Evolutionary conservation across 2,888 invertebrate species (phyloP).

Genomic region (Hyposoter didymator): DNA sequence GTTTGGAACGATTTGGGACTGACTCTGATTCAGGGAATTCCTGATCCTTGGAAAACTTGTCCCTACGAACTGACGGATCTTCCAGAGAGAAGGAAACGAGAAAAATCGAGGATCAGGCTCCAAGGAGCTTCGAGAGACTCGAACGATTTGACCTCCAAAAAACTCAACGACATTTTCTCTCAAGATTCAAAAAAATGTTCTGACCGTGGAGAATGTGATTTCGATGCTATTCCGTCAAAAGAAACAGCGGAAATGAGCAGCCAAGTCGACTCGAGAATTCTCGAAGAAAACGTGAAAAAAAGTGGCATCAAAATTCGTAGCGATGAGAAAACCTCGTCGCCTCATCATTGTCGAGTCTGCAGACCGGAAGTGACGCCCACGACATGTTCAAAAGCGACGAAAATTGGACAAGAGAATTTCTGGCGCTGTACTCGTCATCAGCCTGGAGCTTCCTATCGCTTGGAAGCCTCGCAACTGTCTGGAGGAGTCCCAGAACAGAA

Average conservation of each 20-base stretch:
- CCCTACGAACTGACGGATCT: neutral
- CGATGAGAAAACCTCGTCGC: neutral
- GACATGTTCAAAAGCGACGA: constrained; percentile 20
- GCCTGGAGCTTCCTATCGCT: constrained; percentile 57
- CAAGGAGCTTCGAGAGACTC: constrained; percentile 23
- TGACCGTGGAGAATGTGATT: neutral
- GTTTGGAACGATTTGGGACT: constrained; percentile 70
- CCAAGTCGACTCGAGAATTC: constrained; percentile 4
- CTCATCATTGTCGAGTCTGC: constrained; percentile 49
- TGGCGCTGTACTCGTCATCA: constrained; percentile 62
- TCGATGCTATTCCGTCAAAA: neutral
- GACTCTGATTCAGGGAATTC: constrained; percentile 74
- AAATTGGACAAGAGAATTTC: constrained; percentile 44
- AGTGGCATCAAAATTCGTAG: neutral
- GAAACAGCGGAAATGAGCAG: neutral
- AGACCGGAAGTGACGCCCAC: constrained; percentile 57
- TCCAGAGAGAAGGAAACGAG: neutral
- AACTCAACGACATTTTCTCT: neutral
- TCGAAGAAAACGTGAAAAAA: constrained; percentile 32
- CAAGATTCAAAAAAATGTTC: neutral
- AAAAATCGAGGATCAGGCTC: constrained; percentile 44
- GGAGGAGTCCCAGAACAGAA: neutral
- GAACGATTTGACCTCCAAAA: neutral
- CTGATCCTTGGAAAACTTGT: constrained; percentile 73
- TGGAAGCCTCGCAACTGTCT: constrained; percentile 30